phyloP scores from a whole-genome alignment of 2,113 vertebrate species.

The Lethenteron camtschaticum region DNA sequence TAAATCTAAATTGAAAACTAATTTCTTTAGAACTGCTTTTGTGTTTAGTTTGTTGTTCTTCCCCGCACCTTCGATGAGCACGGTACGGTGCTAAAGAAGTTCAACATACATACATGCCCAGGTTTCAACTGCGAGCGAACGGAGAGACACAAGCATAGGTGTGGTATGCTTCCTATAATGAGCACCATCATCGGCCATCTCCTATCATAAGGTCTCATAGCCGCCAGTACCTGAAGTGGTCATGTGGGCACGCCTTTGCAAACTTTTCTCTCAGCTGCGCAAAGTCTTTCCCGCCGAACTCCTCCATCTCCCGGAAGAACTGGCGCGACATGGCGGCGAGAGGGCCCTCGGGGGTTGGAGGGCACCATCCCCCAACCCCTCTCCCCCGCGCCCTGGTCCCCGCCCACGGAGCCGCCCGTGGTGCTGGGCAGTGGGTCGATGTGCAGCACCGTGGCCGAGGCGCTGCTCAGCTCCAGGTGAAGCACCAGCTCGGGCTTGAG shows the following conservation, averaged over 20 bases:
- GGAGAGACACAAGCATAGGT: no score
- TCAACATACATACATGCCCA: no score
- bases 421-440: conserved; percentile 17
- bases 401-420: conserved; percentile 3
- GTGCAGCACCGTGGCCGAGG: conserved; percentile 48
- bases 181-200: background rate
- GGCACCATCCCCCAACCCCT: background rate
- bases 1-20: no score
- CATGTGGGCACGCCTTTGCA: conserved; percentile 43
- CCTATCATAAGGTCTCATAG: background rate
- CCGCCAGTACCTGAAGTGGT: conserved; percentile 38
- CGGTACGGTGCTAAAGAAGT: no score
- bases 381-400: conserved; percentile 8
- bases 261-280: conserved; percentile 33
- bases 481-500: conserved; percentile 42
- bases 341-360: conserved; percentile 6
- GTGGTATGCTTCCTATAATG: background rate
- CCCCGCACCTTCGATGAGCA: no score
- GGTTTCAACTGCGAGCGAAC: no score
- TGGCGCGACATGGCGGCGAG: conserved; percentile 27
- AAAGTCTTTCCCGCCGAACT: conserved; percentile 52
- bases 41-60: no score
- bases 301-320: conserved; percentile 46
- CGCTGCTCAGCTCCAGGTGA: conserved; percentile 41
- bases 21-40: no score